Evolutionary conservation across 2,113 vertebrate species (phyloP).

Genomic region (Oryzias curvinotus): DNA sequence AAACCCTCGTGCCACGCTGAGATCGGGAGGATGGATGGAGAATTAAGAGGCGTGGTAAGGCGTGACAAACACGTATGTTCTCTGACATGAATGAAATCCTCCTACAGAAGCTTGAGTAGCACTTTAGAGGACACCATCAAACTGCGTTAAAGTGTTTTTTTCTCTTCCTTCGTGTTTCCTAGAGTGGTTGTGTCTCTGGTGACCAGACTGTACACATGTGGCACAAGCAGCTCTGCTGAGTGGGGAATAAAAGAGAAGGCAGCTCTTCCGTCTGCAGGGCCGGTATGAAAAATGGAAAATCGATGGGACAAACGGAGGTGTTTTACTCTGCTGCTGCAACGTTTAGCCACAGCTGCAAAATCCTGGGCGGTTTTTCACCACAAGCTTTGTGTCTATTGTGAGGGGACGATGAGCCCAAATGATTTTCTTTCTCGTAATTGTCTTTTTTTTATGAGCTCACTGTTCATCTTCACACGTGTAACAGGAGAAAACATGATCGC

Average conservation of each 20-base stretch:
- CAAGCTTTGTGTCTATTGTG: conserved; percentile 4
- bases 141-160: conserved; percentile 16
- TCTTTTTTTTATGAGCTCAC: too few species aligned
- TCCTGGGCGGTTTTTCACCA: conserved; percentile 5
- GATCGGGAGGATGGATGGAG: too few species aligned
- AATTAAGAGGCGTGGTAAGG: too few species aligned
- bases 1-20: too few species aligned
- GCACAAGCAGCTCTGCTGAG: conserved; percentile 26
- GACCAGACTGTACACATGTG: conserved; percentile 27
- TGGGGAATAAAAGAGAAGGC: conserved; percentile 55
- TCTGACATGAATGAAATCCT: too few species aligned
- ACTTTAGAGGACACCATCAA: background rate
- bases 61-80: too few species aligned
- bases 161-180: conserved; percentile 2
- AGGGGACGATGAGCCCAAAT: background rate
- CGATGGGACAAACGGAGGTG: conserved; percentile 54
- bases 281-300: conserved; percentile 66
- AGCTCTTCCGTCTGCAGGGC: conserved; percentile 36
- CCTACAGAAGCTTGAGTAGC: background rate
- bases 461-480: too few species aligned
- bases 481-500: too few species aligned
- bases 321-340: conserved; percentile 22
- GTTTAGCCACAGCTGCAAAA: conserved; percentile 27
- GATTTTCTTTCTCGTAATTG: too few species aligned
- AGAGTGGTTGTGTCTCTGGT: conserved; percentile 4